Conservation (phyloP, 1,140 invertebrate species). For the Oryzaephilus surinamensis region DNA sequence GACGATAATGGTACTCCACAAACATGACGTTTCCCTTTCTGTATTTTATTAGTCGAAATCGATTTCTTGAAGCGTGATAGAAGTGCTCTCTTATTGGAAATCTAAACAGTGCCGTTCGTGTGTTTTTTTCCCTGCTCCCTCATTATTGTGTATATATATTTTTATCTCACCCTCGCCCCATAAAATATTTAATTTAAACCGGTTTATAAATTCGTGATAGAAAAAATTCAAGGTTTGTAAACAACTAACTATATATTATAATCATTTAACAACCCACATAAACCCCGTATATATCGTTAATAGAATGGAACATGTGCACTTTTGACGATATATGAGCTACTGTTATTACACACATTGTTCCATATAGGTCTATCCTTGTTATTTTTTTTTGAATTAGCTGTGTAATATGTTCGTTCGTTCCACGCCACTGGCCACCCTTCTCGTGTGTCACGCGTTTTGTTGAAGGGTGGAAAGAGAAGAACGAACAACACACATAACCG, state of each 20-base stretch:
- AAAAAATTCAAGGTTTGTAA: too few relatives aligned
- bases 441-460: background rate
- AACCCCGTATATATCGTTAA: conserved; percentile 5
- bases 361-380: too few relatives aligned
- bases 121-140: too few relatives aligned
- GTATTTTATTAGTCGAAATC: conserved; percentile 20
- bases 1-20: conserved; percentile 11
- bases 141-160: too few relatives aligned
- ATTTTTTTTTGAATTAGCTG: conserved; percentile 7
- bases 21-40: conserved; percentile 18
- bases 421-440: conserved; percentile 18
- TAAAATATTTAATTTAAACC: too few relatives aligned
- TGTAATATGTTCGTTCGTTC: conserved; percentile 12
- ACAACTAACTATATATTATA: too few relatives aligned
- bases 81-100: conserved; percentile 4
- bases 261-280: too few relatives aligned
- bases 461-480: conserved; percentile 5
- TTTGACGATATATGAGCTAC: background rate
- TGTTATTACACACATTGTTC: background rate
- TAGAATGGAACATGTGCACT: conserved; percentile 10
- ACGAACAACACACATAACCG: conserved; percentile 7
- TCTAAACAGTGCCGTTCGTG: conserved; percentile 6
- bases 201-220: too few relatives aligned
- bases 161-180: too few relatives aligned
- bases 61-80: conserved; percentile 14